These are phyloP conservation scores for Erythrolamprus reginae DNA, from an alignment of 2,113 vertebrate genomes.

Conservation along the genomic window DNA sequence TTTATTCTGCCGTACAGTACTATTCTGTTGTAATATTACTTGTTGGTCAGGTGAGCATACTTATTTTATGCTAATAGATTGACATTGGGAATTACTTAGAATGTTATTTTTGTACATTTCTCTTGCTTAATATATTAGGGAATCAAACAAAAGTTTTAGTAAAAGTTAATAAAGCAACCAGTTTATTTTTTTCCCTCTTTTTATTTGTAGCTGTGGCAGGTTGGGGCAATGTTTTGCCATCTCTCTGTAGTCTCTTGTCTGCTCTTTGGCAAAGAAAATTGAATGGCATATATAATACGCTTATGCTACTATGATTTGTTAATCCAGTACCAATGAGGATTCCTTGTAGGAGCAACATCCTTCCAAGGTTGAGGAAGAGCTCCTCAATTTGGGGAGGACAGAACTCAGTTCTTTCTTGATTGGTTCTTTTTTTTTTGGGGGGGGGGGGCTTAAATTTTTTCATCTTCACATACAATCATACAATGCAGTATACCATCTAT, in stretches of 20 bases:
- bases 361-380: no score
- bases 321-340: no score
- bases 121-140: slow-evolving; percentile 8
- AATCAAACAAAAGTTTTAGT: neutral
- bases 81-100: slow-evolving; percentile 46
- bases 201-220: neutral
- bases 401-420: neutral
- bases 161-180: slow-evolving; percentile 9
- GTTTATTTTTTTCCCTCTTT: neutral
- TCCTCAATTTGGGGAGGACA: neutral
- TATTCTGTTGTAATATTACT: slow-evolving; percentile 45
- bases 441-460: no score
- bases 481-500: no score
- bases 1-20: slow-evolving; percentile 49
- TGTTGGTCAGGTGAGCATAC: slow-evolving; percentile 52
- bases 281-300: neutral
- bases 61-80: slow-evolving; percentile 38
- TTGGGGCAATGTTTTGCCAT: fast-evolving
- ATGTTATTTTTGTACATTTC: slow-evolving; percentile 24
- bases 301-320: neutral
- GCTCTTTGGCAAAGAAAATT: neutral
- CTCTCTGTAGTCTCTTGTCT: neutral
- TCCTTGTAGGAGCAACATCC: neutral
- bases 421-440: no score
- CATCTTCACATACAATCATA: no score